Conservation (phyloP, 2,888 invertebrate species). For the Tuta absoluta region DNA sequence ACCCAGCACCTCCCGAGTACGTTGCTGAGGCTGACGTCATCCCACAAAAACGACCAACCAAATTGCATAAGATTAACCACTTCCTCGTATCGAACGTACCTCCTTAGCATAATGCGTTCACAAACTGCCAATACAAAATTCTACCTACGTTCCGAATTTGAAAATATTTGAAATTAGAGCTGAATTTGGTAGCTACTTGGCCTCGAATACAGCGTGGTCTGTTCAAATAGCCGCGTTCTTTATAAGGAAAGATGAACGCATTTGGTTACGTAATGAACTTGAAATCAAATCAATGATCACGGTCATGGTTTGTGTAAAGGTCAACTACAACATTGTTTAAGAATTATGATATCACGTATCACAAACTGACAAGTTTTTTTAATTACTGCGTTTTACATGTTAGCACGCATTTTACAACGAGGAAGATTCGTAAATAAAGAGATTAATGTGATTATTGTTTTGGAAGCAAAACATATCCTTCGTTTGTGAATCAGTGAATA, state of each 20-base stretch:
- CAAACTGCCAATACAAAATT: conserved; percentile 8
- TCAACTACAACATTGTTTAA: conserved; percentile 45
- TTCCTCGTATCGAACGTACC: conserved; percentile 33
- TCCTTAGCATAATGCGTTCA: conserved; percentile 18
- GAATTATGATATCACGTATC: neutral
- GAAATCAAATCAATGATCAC: conserved; percentile 68
- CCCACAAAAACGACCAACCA: conserved; percentile 56
- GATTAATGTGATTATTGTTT: conserved; percentile 6
- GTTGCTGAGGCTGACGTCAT: conserved; percentile 58
- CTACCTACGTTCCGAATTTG: conserved; percentile 13
- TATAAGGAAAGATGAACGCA: conserved; percentile 63
- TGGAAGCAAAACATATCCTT: conserved; percentile 1
- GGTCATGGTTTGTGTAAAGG: conserved; percentile 73
- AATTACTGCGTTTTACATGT: neutral
- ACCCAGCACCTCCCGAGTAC: conserved; percentile 41
- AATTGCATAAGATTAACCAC: conserved; percentile 70
- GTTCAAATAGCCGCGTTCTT: conserved; percentile 31
- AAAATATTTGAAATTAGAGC: conserved; percentile 6
- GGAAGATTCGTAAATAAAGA: conserved; percentile 3
- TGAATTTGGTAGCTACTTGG: neutral
- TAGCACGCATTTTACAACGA: neutral
- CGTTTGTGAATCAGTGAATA: neutral
- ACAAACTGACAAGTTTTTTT: neutral
- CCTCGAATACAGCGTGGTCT: conserved; percentile 25
- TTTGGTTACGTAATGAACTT: conserved; percentile 69